Evolutionary conservation across 2,113 vertebrate genomes (phyloP), one percentile per base, ranked within the genome.

Genomic region (Silurus glanis): DNA sequence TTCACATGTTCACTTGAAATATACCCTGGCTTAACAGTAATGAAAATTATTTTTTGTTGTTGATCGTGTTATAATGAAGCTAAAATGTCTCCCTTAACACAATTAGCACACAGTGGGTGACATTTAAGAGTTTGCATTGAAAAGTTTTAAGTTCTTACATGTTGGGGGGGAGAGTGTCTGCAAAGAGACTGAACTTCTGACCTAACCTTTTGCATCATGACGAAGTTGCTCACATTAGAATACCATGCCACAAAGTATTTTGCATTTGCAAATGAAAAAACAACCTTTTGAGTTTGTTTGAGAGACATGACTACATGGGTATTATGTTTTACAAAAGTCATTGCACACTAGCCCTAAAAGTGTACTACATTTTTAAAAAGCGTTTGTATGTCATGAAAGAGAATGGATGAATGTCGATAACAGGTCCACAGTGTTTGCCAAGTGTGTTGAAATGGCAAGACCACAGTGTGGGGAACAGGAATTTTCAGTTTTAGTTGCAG

Each of bases 391-490:
- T 19, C 64, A 71, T 78, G 71, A 69, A 78, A 76, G 62, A 85
- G 64, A 55, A 86, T 28, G 1, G 2, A 67, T 72, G 61, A 86
- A 75, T 89, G 28, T 83, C 37, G 55, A 80, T 80, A 89, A 72
- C 67, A 49, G 47, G 71, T 86, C 51, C 58, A 58, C 28, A 53
- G 51, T n/a, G 19, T 83, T 82, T 85, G 79, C 83, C 87, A 88
- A 85, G 78, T 83, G 84, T 78, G 59, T 80, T 86, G 81, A 88
- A 88, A 86, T 80, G 4, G 74, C 75, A 88, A 53, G 81, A 88
- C 80, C 80, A 88, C 64, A 86, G 37, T 67, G 25, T 66, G 72
- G 83, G 19, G 72, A 85, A 76, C 9, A 66, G n/a, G 47, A 76
- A 78, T 53, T 51, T 78, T 78, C 58, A 53, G 83, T 76, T 84